Evolutionary conservation across 2,113 vertebrate genomes (phyloP).

Genomic region (Callipepla californica): DNA sequence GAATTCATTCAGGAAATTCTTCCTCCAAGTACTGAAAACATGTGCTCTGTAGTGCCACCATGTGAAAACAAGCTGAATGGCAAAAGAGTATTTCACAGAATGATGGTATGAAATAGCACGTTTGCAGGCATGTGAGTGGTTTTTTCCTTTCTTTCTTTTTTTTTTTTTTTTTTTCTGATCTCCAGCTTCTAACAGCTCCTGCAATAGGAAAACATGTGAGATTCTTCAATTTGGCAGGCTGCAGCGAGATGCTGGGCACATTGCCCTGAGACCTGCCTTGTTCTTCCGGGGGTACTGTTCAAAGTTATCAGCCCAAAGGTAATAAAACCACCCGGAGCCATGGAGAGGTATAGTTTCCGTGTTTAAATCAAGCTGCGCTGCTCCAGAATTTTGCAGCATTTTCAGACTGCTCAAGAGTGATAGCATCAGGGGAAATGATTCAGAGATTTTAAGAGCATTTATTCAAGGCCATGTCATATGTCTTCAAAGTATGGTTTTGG

Average conservation of each 20-base stretch:
- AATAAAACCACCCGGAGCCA: not conserved
- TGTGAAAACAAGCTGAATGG: not conserved
- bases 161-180: not conserved
- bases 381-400: not conserved
- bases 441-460: slow-evolving; percentile 10
- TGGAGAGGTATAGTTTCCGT: not conserved
- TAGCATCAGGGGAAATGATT: slow-evolving; percentile 29
- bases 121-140: not conserved
- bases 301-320: not conserved
- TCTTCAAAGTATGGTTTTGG: not conserved
- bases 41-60: not conserved
- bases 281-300: not conserved
- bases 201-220: not conserved
- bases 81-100: not conserved
- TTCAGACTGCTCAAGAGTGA: not conserved
- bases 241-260: not conserved
- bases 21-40: not conserved
- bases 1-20: not conserved
- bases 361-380: not conserved
- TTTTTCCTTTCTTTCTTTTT: not conserved
- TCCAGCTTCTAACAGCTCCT: not conserved
- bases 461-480: not conserved
- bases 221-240: not conserved
- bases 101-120: not conserved
- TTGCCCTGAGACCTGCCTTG: not conserved